A percentile compares a stretch with the other conserved stretches of the same genome.
phyloP scores from a whole-genome alignment of 2,797 vertebrate species.

The Sebastes dallii region DNA sequence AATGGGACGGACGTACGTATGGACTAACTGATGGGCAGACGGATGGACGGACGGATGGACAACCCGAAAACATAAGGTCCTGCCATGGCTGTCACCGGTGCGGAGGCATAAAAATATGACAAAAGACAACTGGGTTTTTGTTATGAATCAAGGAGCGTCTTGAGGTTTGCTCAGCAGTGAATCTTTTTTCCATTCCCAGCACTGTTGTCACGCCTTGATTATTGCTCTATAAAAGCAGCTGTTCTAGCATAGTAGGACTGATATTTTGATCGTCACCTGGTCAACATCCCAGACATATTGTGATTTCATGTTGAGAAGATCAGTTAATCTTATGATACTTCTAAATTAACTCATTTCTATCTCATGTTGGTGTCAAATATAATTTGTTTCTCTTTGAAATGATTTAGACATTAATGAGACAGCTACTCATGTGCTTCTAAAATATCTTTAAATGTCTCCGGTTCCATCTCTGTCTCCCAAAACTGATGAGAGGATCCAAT shows the following conservation, averaged over 20 bases:
- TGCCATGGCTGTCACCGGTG: no score
- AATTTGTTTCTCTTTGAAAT: neutral
- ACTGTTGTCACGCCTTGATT: neutral
- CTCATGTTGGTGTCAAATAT: neutral
- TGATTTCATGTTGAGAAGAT: constrained; percentile 1
- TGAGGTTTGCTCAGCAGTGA: neutral
- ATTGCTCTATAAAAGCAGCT: neutral
- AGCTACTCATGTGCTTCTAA: neutral
- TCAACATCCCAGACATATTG: neutral
- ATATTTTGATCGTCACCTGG: neutral
- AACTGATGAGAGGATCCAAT: constrained; percentile 13
- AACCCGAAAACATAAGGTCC: no score
- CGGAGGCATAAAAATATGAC: neutral
- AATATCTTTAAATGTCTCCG: neutral
- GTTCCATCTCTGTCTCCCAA: neutral
- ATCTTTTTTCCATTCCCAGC: neutral
- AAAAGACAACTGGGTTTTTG: neutral
- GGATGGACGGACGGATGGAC: no score
- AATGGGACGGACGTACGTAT: no score
- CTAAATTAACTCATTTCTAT: neutral
- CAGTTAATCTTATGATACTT: neutral
- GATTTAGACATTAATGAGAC: neutral
- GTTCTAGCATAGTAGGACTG: neutral
- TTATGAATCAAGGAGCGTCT: neutral
- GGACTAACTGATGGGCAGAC: no score